Conservation (phyloP, 2,113 vertebrate species). For the Malurus melanocephalus region DNA sequence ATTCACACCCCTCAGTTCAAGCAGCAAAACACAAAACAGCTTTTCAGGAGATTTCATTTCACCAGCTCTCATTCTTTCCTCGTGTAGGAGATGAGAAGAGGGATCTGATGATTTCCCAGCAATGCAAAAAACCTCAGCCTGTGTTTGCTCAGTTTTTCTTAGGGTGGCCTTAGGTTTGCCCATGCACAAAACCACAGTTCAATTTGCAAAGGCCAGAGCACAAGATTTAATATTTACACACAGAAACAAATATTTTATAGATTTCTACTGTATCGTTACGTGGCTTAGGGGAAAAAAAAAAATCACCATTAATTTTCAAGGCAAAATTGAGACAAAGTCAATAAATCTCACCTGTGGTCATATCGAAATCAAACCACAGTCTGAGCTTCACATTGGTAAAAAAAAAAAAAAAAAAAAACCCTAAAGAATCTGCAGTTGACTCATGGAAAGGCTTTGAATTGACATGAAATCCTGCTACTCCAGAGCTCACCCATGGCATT, state of each 20-base stretch:
- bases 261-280: not conserved
- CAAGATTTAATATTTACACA: not conserved
- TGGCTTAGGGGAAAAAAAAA: not conserved
- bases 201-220: conserved; percentile 10
- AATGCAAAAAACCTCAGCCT: not conserved
- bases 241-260: not conserved
- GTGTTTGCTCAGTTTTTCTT: not conserved
- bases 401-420: no score
- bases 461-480: not conserved
- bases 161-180: not conserved
- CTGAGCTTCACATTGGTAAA: not conserved
- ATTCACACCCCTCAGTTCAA: not conserved
- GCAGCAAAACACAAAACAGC: not conserved
- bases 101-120: not conserved
- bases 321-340: not conserved
- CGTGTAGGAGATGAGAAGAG: not conserved
- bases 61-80: not conserved
- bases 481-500: not conserved
- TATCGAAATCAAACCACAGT: not conserved
- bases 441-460: not conserved
- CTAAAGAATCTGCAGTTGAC: not conserved
- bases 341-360: not conserved
- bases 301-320: not conserved
- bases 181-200: not conserved
- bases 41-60: not conserved